Percentiles rank a stretch among this genome's conserved stretches.
Evolutionary conservation across 2,888 invertebrate genomes (phyloP).

Genomic region (Drosophila tanythrix): DNA sequence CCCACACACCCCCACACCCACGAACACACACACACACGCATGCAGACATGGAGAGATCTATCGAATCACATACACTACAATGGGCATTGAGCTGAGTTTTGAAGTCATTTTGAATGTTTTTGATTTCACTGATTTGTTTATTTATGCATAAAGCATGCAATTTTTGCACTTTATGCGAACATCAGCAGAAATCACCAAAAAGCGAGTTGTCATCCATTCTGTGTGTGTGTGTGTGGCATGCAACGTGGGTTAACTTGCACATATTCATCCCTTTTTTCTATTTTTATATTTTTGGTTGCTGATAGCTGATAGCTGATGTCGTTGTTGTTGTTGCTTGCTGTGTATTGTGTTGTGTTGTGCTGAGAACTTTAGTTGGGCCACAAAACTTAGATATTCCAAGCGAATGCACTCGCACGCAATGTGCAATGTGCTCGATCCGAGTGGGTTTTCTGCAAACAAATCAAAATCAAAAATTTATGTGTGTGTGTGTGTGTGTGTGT

Average conservation of each 20-base stretch:
- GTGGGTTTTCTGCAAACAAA: conserved; percentile 76
- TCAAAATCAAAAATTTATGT: conserved; percentile 77
- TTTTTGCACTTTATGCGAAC: conserved; percentile 72
- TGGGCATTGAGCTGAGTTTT: conserved; percentile 74
- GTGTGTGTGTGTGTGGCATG: background rate
- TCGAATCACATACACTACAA: conserved; percentile 43
- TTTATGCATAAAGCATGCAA: conserved; percentile 79
- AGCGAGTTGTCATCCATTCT: conserved; percentile 21
- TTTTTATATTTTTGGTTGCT: conserved; percentile 1
- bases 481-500: conserved; percentile 1
- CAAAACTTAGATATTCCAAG: conserved; percentile 78
- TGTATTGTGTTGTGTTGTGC: background rate
- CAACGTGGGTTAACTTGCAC: background rate
- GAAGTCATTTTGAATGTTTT: conserved; percentile 79
- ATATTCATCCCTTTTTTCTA: background rate
- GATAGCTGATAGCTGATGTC: conserved; percentile 18
- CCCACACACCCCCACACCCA: background rate
- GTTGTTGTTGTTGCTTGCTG: conserved; percentile 3
- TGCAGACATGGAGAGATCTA: background rate
- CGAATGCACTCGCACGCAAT: conserved; percentile 74
- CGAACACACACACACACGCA: background rate
- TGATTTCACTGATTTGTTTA: conserved; percentile 81
- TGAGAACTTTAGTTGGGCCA: conserved; percentile 56
- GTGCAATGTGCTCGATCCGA: conserved; percentile 38
- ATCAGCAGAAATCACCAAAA: conserved; percentile 63